Percentiles rank a stretch among this genome's conserved stretches.
These are phyloP conservation scores for Sphaeramia orbicularis DNA, from an alignment of 2,797 vertebrate genomes.

Conservation along the genomic window DNA sequence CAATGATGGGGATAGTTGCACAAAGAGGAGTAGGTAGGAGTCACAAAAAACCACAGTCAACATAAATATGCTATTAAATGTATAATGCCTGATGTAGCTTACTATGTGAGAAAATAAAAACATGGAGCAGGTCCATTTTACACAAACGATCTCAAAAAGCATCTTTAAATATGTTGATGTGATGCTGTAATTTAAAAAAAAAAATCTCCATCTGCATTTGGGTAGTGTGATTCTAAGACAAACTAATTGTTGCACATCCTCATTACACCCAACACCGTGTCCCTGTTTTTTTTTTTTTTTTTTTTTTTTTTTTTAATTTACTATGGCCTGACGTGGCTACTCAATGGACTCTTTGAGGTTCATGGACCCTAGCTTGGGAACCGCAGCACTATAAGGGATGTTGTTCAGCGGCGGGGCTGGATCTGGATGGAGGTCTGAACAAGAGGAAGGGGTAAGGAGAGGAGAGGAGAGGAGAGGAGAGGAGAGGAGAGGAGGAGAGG, in stretches of 20 bases:
- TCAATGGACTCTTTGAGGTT: slow-evolving; percentile 26
- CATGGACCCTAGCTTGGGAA: slow-evolving; percentile 47
- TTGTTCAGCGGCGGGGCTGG: slow-evolving; percentile 34
- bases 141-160: slow-evolving; percentile 1
- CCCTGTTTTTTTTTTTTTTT: not conserved
- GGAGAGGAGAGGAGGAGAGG: slow-evolving; percentile 53
- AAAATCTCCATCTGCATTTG: no score
- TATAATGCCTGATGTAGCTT: slow-evolving; percentile 8
- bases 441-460: slow-evolving; percentile 26
- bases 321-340: slow-evolving; percentile 12
- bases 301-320: not conserved
- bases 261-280: not conserved
- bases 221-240: no score
- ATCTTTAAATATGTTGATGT: not conserved
- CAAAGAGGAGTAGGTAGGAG: not conserved
- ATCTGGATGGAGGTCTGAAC: slow-evolving; percentile 39
- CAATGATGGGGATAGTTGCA: slow-evolving; percentile 26
- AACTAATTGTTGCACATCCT: no score
- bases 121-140: not conserved
- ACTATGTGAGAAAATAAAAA: not conserved
- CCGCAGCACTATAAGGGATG: slow-evolving; percentile 55
- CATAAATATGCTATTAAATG: slow-evolving; percentile 11
- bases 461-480: slow-evolving; percentile 15
- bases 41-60: slow-evolving; percentile 2
- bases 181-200: no score